phyloP scores from a whole-genome alignment of 2,888 invertebrate species.

The Lasiommata megera region DNA sequence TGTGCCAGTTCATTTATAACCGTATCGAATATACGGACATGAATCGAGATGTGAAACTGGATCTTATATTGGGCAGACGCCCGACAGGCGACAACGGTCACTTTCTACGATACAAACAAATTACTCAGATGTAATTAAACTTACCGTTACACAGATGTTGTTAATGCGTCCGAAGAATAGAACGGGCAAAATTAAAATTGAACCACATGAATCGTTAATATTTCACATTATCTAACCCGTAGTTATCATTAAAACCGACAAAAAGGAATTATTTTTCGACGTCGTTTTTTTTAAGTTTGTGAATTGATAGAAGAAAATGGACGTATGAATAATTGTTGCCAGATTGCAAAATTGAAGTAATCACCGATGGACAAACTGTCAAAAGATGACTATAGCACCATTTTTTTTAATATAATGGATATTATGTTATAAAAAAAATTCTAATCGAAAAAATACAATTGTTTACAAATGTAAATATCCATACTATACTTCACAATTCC shows the following conservation, averaged over 20 bases:
- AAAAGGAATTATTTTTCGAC: slow-evolving; percentile 60
- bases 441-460: too few relatives aligned
- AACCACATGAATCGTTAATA: slow-evolving; percentile 47
- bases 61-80: slow-evolving; percentile 55
- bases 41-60: slow-evolving; percentile 65
- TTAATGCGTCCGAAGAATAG: slow-evolving; percentile 40
- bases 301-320: slow-evolving; percentile 72
- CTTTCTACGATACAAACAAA: slow-evolving; percentile 76
- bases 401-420: too few relatives aligned
- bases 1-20: slow-evolving; percentile 64
- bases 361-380: neutral
- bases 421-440: too few relatives aligned
- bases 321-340: slow-evolving; percentile 56
- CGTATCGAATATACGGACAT: slow-evolving; percentile 53
- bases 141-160: slow-evolving; percentile 59
- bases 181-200: slow-evolving; percentile 49
- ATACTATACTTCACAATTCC: too few relatives aligned
- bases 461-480: too few relatives aligned
- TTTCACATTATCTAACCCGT: slow-evolving; percentile 64
- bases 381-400: too few relatives aligned
- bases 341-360: slow-evolving; percentile 20
- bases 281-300: slow-evolving; percentile 71
- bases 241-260: slow-evolving; percentile 55
- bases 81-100: slow-evolving; percentile 73
- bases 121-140: slow-evolving; percentile 64